phyloP scores from a whole-genome alignment of 2,888 invertebrate genomes.

The Caenorhabditis japonica region DNA sequence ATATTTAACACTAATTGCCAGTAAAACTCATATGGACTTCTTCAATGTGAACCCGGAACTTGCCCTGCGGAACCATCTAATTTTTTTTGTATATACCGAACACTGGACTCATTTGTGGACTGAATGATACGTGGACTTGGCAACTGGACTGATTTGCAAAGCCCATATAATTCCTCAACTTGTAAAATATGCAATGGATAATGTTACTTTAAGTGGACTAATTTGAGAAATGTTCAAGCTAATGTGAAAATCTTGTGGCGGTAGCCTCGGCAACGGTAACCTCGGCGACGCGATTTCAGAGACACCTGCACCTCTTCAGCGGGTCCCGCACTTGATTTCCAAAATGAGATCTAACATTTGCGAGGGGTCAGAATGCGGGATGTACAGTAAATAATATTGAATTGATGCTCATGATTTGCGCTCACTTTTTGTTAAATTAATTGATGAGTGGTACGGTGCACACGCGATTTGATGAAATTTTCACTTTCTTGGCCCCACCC shows the following conservation, averaged over 20 bases:
- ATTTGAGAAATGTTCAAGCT: neutral
- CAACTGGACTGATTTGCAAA: neutral
- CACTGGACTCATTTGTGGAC: neutral
- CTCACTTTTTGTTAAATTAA: too few relatives aligned
- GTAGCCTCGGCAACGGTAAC: too few relatives aligned
- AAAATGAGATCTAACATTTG: too few relatives aligned
- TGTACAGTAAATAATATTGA: too few relatives aligned
- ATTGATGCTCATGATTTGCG: too few relatives aligned
- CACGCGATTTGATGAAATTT: too few relatives aligned
- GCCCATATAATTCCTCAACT: neutral
- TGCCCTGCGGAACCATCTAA: neutral
- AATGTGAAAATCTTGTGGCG: too few relatives aligned
- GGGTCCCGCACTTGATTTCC: too few relatives aligned
- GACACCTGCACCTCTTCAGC: neutral
- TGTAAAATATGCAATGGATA: slow-evolving; percentile 5
- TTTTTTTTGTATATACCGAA: neutral
- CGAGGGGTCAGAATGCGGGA: too few relatives aligned
- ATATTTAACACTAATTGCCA: neutral
- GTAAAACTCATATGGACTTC: slow-evolving; percentile 13
- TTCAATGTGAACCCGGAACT: slow-evolving; percentile 19
- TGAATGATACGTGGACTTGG: neutral
- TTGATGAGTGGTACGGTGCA: too few relatives aligned
- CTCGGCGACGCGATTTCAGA: slow-evolving; percentile 35
- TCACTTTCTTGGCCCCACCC: too few relatives aligned
- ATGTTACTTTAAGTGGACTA: neutral